These are phyloP conservation scores for Pteruthius melanotis DNA, from an alignment of 2,113 vertebrate species.

Conservation along the genomic window DNA sequence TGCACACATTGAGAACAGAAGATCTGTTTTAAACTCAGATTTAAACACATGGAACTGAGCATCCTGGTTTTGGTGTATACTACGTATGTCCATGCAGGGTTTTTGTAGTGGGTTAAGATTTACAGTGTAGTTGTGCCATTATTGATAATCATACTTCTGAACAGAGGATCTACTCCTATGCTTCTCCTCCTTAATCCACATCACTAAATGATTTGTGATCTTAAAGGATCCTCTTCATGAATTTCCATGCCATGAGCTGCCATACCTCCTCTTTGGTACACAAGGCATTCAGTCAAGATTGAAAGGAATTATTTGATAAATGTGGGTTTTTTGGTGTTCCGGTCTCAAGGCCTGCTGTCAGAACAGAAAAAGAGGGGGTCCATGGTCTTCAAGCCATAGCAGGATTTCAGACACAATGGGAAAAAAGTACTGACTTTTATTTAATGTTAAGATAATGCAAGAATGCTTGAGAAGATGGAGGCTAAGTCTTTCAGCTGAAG, in stretches of 20 bases:
- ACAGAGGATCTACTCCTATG: neutral
- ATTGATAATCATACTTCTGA: neutral
- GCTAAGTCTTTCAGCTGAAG: neutral
- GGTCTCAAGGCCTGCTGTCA: neutral
- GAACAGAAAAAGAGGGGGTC: neutral
- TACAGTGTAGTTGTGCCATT: neutral
- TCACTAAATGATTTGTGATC: neutral
- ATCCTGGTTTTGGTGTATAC: neutral
- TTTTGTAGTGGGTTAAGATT: neutral
- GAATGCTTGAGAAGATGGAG: neutral
- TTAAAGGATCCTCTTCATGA: neutral
- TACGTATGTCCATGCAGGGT: neutral
- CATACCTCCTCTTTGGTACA: neutral
- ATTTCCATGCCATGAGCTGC: neutral
- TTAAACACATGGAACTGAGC: neutral
- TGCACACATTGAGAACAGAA: neutral
- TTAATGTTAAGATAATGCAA: neutral
- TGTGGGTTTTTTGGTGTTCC: neutral
- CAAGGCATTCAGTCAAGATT: neutral
- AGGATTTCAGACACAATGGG: neutral
- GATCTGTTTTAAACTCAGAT: neutral
- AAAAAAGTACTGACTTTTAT: neutral
- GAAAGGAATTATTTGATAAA: neutral
- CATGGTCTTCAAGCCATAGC: neutral
- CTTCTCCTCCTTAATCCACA: neutral